A percentile compares a stretch with the other conserved stretches of the same genome.
phyloP scores from a whole-genome alignment of 2,113 vertebrate genomes.

The Dicrurus megarhynchus region DNA sequence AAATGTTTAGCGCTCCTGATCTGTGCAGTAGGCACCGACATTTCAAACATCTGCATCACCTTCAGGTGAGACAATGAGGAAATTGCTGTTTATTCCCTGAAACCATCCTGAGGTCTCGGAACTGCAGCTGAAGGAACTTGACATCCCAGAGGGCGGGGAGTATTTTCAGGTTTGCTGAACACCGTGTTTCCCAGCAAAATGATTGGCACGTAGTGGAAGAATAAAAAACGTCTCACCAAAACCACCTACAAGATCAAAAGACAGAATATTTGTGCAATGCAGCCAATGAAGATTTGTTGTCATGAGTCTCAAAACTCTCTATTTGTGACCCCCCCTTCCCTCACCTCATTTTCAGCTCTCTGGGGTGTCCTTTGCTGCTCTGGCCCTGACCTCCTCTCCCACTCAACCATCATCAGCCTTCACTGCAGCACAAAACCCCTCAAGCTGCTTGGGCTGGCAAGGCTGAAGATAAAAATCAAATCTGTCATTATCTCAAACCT shows the following conservation, averaged over 20 bases:
- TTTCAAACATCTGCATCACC: slow-evolving; percentile 28
- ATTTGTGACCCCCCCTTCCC: background rate
- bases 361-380: background rate
- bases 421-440: background rate
- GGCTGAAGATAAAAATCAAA: background rate
- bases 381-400: background rate
- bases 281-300: background rate
- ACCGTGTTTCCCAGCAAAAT: background rate
- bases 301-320: background rate
- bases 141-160: background rate
- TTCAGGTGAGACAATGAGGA: background rate
- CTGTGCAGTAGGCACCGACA: background rate
- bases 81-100: background rate
- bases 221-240: background rate
- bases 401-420: background rate
- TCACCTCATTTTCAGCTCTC: background rate
- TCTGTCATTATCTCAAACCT: background rate
- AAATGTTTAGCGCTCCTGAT: slow-evolving; percentile 19
- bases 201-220: background rate
- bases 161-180: background rate
- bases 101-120: background rate
- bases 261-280: background rate
- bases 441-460: background rate
- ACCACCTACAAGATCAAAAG: background rate
- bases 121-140: background rate